Conservation (phyloP, 2,797 vertebrate species). For the Microctenopoma lineatum region DNA sequence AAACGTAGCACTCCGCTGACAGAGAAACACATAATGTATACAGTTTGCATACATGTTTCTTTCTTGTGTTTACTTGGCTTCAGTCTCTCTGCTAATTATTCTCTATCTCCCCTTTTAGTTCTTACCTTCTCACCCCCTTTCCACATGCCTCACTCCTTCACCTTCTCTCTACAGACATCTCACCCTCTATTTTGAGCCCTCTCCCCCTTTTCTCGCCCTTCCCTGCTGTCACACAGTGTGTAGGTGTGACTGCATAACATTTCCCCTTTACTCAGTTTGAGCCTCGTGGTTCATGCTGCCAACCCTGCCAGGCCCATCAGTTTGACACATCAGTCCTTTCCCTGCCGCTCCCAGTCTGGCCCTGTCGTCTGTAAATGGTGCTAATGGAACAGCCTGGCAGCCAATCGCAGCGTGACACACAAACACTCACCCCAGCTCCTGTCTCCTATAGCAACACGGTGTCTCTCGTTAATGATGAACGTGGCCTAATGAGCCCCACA, state of each 20-base stretch:
- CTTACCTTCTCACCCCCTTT: slow-evolving; percentile 7
- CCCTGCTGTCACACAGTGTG: slow-evolving; percentile 40
- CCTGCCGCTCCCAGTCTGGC: slow-evolving; percentile 30
- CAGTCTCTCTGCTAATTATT: not conserved
- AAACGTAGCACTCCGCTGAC: no score
- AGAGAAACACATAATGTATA: no score
- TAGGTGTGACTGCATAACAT: slow-evolving; percentile 55
- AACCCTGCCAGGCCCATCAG: slow-evolving; percentile 34
- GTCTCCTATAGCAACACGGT: slow-evolving; percentile 48
- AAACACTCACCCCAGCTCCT: slow-evolving; percentile 19
- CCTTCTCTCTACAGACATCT: not conserved
- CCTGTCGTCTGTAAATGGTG: slow-evolving; percentile 39
- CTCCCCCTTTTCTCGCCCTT: slow-evolving; percentile 44
- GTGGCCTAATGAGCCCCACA: slow-evolving; percentile 32
- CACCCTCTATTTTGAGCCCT: slow-evolving; percentile 14
- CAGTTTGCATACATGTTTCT: no score
- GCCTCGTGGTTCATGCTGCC: slow-evolving; percentile 34
- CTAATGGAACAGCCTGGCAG: slow-evolving; percentile 56
- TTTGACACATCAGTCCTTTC: slow-evolving; percentile 60
- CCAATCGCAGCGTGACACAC: slow-evolving; percentile 44
- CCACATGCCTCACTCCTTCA: not conserved
- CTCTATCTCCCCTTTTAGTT: not conserved
- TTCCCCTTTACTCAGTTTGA: slow-evolving; percentile 45
- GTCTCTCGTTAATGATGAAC: slow-evolving; percentile 49
- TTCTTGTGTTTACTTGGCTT: no score